Evolutionary conservation across 2,113 vertebrate genomes (phyloP), one percentile per base, ranked within the genome.

Genomic region (Cervus canadensis): DNA sequence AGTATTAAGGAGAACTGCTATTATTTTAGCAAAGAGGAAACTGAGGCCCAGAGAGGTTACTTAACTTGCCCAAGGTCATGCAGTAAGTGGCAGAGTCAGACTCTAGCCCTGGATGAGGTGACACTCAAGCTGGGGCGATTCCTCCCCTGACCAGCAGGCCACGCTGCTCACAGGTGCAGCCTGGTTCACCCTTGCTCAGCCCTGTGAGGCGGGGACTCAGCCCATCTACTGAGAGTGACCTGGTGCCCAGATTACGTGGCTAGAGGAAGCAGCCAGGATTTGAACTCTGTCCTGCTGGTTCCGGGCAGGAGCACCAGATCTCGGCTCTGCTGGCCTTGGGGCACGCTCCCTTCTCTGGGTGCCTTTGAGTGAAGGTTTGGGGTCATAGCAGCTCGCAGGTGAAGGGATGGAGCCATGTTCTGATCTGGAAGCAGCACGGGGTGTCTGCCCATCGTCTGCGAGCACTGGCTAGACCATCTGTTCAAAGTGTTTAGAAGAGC

Each of bases 261-360:
- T 2, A 5, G 52, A 83, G 19, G 28, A 8, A 33, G 30, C 26
- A 33, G 76, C 13, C 54, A 23, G 57, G 26, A 82, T 60, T 25
- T n/a, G 78, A 84, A n/a, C 78, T 33, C 36, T 13, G 67, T 81
- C 74, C 36, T 26, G 60, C 71, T 33, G 5, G 28, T 33, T 56
- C 82, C 0, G 4, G 19, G 30, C 2, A 2, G 26, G 43, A 54
- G 26, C 1, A 0, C 50, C 10, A 54, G 40, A 23, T 3, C 19
- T 40, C 0, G 0, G 19, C n/a, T 59, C 30, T 36, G 1, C 48
- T 25, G 48, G 25, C 4, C 59, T 52, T 0, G 0, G 60, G 78
- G 14, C 25, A 14, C 1, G 6, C 6, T 19, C 23, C 30, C 33
- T 43, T 60, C 48, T 71, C 59, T 7, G 56, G 52, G 50, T 1